Evolutionary conservation across 2,113 vertebrate genomes (phyloP).

Genomic region (Struthidea cinerea): DNA sequence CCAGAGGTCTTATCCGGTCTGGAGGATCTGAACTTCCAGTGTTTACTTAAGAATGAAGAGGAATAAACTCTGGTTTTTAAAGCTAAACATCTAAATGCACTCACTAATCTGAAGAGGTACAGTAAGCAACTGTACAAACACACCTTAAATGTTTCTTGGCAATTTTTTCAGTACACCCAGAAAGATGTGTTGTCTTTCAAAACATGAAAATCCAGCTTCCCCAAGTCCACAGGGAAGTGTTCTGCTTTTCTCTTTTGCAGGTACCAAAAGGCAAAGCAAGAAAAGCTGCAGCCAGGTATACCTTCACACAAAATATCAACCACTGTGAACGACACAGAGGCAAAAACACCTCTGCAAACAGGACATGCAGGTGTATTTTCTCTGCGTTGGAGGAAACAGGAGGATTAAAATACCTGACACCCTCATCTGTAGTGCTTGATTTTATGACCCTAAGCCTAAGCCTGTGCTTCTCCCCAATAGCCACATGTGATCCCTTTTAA

Average conservation of each 20-base stretch:
- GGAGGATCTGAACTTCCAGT: slow-evolving; percentile 30
- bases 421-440: neutral
- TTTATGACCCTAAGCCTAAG: neutral
- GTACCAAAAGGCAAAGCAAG: neutral
- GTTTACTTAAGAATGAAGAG: slow-evolving; percentile 65
- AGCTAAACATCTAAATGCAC: slow-evolving; percentile 67
- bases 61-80: slow-evolving; percentile 62
- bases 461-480: neutral
- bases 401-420: neutral
- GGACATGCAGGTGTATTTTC: neutral
- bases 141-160: slow-evolving; percentile 45
- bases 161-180: slow-evolving; percentile 10
- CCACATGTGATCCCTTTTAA: neutral
- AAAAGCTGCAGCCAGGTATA: neutral
- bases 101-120: slow-evolving; percentile 33
- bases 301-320: neutral
- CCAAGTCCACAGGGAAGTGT: neutral
- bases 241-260: neutral
- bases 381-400: neutral
- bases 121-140: slow-evolving; percentile 54
- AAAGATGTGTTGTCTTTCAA: neutral
- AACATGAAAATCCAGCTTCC: neutral
- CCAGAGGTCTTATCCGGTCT: slow-evolving; percentile 35
- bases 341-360: neutral
- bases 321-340: neutral